Evolutionary conservation across 2,113 vertebrate species (phyloP), one percentile per base, ranked within the genome.

Genomic region (Cettia cetti): DNA sequence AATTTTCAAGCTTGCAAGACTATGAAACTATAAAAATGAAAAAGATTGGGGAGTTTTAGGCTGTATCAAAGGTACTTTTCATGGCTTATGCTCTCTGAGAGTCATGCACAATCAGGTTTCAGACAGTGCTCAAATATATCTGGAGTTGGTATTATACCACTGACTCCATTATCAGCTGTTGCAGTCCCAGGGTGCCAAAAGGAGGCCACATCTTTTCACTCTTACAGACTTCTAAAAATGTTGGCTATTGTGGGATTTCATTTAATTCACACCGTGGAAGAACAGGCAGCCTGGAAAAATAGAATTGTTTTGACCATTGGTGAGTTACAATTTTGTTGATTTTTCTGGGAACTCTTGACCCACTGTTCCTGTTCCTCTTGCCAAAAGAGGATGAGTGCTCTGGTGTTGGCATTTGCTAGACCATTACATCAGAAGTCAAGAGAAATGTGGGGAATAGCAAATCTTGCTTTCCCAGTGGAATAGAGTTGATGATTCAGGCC

Each of bases 71-170:
- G 49, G 4, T 86, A 85, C 64, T 95, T 94, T 96, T 96, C 93
- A 92, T 91, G 86, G 92, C 79, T 95, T 54, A 31, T 75, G 72
- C 69, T 93, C 80, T 75, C 88, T 52, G 64, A 75, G 91, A 96
- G 94, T 94, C 95, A 96, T 86, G 92, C 92, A 90, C 92, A 95
- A 91, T 94, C 87, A 87, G 78, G 71, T 96, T 96, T 88, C 86
- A 96, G 95, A 90, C 84, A 94, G 59, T 92, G 71, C 83, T 91
- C 50, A 91, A 93, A 91, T 95, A 31, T 64, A 89, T 90, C 86
- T 92, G 39, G 54, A 75, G 27, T 52, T 0, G 0, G 47, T 86
- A 70, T 91, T 86, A 45, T 50, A 54, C 39, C 2, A 2, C 60
- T 80, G 54, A 65, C 83, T 95, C 82, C 59, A 57, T 93, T 83